Evolutionary conservation across 1,140 invertebrate species (phyloP), one percentile per base, ranked within the genome.

Genomic region (Drosophila ercepeae): DNA sequence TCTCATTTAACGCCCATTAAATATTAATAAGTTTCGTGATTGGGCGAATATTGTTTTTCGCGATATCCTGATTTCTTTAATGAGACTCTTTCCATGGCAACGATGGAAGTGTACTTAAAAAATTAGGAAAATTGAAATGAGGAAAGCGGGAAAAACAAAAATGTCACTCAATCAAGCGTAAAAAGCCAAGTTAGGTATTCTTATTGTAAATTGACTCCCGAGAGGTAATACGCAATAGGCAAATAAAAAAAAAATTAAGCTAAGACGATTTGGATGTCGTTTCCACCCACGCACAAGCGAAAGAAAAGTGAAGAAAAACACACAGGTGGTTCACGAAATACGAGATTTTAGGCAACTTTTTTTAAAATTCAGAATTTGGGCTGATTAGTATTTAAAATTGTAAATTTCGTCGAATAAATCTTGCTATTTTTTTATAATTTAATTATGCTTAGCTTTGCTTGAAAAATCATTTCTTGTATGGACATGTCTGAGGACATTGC

Each of bases 211-310:
- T 45, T 23, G 60, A 67, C 19, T 67, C 42, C 9, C 44, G 21
- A 65, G 23, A 21, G 19, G 36, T 34, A 50, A 25, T 16, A 14
- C 16, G 41, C 27, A 67, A 67, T 45, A 53, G 45, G 19, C 46
- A 45, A 67, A 67, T 65, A 67, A 53, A 64, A 53, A 34, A 34
- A 13, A 52, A 67, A 67, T 67, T 67, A 53, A 36, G 61, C 48
- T 53, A 53, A 67, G 60, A 48, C 46, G 64, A 67, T 67, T 67
- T 53, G 34, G 39, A 53, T 67, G 65, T 67, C 61, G 61, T 52
- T 67, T 67, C 19, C 60, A 21, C 11, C 50, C 34, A 34, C 25
- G 27, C 25, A 32, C 54, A 52, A 0, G 0, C 7, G 8, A 9
- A 7, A 18, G 44, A 3, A 6, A n/a, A 44, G 21, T 8, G 7